phyloP scores from a whole-genome alignment of 2,113 vertebrate genomes.

The Abramis brama region DNA sequence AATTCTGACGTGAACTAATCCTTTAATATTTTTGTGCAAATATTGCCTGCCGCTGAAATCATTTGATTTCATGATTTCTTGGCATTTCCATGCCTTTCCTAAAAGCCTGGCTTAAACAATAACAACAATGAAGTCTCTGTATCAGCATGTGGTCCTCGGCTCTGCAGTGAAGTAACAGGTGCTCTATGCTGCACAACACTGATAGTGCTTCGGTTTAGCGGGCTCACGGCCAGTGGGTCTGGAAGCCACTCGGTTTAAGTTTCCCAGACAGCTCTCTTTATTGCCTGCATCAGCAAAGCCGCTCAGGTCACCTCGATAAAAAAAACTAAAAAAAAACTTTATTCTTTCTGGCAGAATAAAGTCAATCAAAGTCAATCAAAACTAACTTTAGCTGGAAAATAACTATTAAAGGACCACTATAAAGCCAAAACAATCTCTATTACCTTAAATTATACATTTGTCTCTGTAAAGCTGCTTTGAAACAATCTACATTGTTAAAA shows the following conservation, averaged over 20 bases:
- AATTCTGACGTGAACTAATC: too few species aligned
- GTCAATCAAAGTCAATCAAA: too few species aligned
- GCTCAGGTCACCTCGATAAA: slow-evolving; percentile 11
- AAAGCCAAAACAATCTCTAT: too few species aligned
- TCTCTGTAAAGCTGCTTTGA: too few species aligned
- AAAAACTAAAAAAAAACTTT: background rate
- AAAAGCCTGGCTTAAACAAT: slow-evolving; percentile 33
- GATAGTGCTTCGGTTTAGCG: slow-evolving; percentile 21
- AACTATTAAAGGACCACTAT: too few species aligned
- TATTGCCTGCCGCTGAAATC: background rate
- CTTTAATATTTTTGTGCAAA: background rate
- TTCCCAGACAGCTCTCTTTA: slow-evolving; percentile 40
- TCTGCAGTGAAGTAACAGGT: slow-evolving; percentile 24
- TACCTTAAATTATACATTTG: too few species aligned
- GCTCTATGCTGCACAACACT: background rate
- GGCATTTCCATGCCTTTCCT: background rate
- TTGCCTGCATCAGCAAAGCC: slow-evolving; percentile 35
- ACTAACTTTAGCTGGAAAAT: too few species aligned
- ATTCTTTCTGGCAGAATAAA: slow-evolving; percentile 30
- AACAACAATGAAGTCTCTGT: slow-evolving; percentile 4
- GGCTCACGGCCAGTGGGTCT: slow-evolving; percentile 22
- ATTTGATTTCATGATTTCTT: background rate
- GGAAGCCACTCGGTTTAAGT: slow-evolving; percentile 30
- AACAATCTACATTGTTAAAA: too few species aligned
- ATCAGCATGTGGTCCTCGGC: slow-evolving; percentile 10